Evolutionary conservation across 2,113 vertebrate genomes (phyloP), one percentile per base, ranked within the genome.

Genomic region (Rallus limicola): DNA sequence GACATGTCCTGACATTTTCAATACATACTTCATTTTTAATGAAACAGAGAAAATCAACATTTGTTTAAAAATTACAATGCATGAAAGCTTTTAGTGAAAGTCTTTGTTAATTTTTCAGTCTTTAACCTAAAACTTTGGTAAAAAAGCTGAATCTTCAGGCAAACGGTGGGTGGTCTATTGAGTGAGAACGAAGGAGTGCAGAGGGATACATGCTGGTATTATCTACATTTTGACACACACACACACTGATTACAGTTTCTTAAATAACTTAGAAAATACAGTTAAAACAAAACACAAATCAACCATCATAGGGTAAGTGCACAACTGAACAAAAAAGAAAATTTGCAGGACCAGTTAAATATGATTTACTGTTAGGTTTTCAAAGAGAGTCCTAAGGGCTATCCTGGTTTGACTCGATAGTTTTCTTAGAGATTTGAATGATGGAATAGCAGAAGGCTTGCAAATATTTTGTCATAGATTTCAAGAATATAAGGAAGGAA

Each of bases 391-490:
- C 28, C 44, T 62, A 29, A 53, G 4, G 34, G 44, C 68, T 86
- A 4, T 46, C 18, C 44, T 58, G 19, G 10, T 77, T 80, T 62
- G 38, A n/a, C 5, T 74, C 18, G 11, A 1, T 60, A 25, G 29
- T 62, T 52, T 60, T 50, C 42, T 60, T 65, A 58, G 18, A 53
- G 14, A 36, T 77, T 56, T 91, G 50, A 88, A 79, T 62, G 38
- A 80, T 17, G 18, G 24, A 80, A 58, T 44, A 44, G 29, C 38
- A 93, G 60, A 82, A 92, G 15, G 6, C 28, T 86, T 68, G 50
- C 38, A 91, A 86, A 80, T 86, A 69, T 88, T 90, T 88, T 88
- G 82, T 86, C 67, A 86, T 10, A 23, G 38, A 38, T 72, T 76
- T 86, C 23, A 62, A 77, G 33, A 56, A 24, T 80, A 46, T 60